phyloP scores from a whole-genome alignment of 2,888 invertebrate genomes.

The Plemyria rubiginata region DNA sequence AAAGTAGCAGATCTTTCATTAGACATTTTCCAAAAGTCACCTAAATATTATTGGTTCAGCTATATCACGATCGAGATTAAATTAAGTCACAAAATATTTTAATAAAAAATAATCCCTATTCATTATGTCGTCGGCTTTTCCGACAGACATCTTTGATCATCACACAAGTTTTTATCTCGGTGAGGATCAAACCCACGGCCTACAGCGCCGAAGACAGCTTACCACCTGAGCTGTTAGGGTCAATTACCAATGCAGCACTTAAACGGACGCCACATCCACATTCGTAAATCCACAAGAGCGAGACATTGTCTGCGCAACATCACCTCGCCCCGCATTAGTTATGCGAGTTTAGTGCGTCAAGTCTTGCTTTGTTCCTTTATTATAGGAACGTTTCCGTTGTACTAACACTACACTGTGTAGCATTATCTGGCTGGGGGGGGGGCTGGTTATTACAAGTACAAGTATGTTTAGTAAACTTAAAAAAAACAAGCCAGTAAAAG shows the following conservation, averaged over 20 bases:
- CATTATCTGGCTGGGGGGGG: too few species aligned
- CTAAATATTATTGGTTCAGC: too few species aligned
- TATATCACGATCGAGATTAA: too few species aligned
- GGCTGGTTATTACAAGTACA: too few species aligned
- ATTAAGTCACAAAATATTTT: too few species aligned
- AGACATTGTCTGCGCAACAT: conserved; percentile 42
- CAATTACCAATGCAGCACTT: neutral
- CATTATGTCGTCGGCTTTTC: too few species aligned
- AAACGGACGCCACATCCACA: conserved; percentile 1
- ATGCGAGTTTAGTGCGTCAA: conserved; percentile 63
- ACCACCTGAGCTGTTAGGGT: neutral
- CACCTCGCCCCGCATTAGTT: conserved; percentile 65
- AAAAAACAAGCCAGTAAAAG: neutral
- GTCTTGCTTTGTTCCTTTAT: conserved; percentile 60
- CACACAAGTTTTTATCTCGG: too few species aligned
- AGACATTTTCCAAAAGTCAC: too few species aligned
- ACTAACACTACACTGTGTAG: too few species aligned
- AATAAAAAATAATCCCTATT: too few species aligned
- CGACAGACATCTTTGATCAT: too few species aligned
- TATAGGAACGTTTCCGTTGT: conserved; percentile 54
- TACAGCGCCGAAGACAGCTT: neutral
- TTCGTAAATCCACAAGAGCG: conserved; percentile 3
- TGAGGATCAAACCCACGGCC: neutral
- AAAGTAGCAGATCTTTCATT: too few species aligned
- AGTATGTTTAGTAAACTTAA: neutral